These are phyloP conservation scores for Romanogobio albipinnatus DNA, from an alignment of 2,113 vertebrate species.

Conservation along the genomic window DNA sequence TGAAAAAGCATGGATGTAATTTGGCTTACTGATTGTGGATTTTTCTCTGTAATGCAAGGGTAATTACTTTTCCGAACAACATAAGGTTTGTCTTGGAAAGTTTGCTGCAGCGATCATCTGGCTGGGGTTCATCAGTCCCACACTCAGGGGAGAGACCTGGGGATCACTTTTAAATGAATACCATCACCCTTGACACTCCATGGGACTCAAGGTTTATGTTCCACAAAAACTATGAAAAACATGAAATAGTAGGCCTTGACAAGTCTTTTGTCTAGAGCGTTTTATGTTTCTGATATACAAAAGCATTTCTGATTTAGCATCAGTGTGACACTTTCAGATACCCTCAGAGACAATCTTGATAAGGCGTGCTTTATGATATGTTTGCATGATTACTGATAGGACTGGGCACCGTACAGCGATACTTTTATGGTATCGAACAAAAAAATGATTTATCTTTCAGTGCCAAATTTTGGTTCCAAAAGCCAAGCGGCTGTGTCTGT, in stretches of 20 bases:
- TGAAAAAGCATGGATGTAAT: slow-evolving; percentile 71
- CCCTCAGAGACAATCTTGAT: background rate
- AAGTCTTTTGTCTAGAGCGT: too few species aligned
- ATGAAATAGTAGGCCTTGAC: background rate
- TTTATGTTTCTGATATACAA: too few species aligned
- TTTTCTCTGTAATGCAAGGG: slow-evolving; percentile 63
- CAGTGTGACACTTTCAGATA: background rate
- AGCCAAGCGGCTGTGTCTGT: too few species aligned
- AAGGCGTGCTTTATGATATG: background rate
- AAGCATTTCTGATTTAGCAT: too few species aligned
- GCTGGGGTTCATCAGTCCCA: slow-evolving; percentile 21
- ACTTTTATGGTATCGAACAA: too few species aligned
- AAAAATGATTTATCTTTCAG: too few species aligned
- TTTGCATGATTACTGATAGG: background rate
- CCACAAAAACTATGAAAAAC: background rate
- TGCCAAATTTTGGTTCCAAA: too few species aligned
- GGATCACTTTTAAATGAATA: slow-evolving; percentile 16
- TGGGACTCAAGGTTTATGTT: background rate
- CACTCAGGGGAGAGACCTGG: slow-evolving; percentile 27
- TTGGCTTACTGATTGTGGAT: slow-evolving; percentile 67
- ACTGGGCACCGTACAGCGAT: too few species aligned
- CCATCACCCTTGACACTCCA: background rate
- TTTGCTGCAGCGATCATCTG: slow-evolving; percentile 41
- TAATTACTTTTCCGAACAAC: slow-evolving; percentile 65
- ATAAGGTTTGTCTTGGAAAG: slow-evolving; percentile 58